phyloP scores from a whole-genome alignment of 64 coral and sea anemone species.

The Stylophora pistillata region DNA sequence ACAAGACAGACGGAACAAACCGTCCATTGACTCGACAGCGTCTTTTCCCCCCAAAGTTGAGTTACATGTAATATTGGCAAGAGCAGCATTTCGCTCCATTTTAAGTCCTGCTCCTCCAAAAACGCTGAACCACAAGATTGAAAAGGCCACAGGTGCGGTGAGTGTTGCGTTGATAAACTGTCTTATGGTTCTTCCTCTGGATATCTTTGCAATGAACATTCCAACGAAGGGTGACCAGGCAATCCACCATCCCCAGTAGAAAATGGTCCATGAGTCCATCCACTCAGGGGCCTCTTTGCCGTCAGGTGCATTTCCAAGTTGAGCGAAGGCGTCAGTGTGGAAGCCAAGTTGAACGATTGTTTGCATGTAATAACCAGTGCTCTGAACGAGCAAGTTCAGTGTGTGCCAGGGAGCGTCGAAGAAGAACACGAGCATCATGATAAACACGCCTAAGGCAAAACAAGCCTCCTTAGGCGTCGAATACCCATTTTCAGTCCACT shows the following conservation, averaged over 20 bases:
- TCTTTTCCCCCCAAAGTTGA: neutral
- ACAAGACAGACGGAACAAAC: slow-evolving; percentile 41
- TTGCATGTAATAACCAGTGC: slow-evolving; percentile 54
- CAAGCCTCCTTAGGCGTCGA: slow-evolving; percentile 65
- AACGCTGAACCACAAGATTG: slow-evolving; percentile 55
- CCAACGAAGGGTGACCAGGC: slow-evolving; percentile 68
- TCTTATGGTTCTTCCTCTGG: slow-evolving; percentile 58
- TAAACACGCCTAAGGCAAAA: slow-evolving; percentile 48
- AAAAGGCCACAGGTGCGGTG: slow-evolving; percentile 47
- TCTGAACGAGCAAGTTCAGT: slow-evolving; percentile 57
- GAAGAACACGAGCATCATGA: slow-evolving; percentile 49
- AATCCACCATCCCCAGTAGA: slow-evolving; percentile 80
- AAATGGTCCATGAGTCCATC: slow-evolving; percentile 69
- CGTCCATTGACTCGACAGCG: slow-evolving; percentile 7
- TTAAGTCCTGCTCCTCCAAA: slow-evolving; percentile 51
- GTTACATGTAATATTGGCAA: slow-evolving; percentile 30
- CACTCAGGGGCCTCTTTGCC: slow-evolving; percentile 17
- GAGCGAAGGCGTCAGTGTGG: slow-evolving; percentile 69
- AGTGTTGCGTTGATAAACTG: slow-evolving; percentile 58
- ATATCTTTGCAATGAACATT: slow-evolving; percentile 61
- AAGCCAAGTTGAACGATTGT: slow-evolving; percentile 54
- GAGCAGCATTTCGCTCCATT: slow-evolving; percentile 46
- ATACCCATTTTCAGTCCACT: slow-evolving; percentile 64
- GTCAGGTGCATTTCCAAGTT: slow-evolving; percentile 59
- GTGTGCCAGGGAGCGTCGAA: slow-evolving; percentile 43